Evolutionary conservation across 92 coral and sea anemone genomes (phyloP), one percentile per base, ranked within the genome.

Genomic region (Montipora capitata): DNA sequence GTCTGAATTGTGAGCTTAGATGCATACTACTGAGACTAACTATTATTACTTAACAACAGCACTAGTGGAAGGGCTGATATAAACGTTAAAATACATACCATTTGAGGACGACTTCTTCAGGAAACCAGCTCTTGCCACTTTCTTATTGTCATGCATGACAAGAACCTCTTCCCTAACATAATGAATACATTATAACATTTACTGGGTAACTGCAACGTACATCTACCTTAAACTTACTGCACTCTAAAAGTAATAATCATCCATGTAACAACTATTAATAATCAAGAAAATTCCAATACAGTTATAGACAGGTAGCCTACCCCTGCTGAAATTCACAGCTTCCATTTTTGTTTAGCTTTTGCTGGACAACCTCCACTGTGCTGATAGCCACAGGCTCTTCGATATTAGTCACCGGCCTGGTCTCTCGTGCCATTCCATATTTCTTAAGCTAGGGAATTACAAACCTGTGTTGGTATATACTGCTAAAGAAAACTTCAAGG

Each of bases 31-130:
- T 42, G n/a, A n/a, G 68, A 63, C 76, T 82, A 39, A 58, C 42
- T 82, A 39, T 82, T 82, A 2, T 58, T 58, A 68, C 69, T 78
- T 82, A 82, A 69, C n/a, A n/a, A n/a, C n/a, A n/a, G n/a, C n/a
- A n/a, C n/a, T n/a, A n/a, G n/a, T n/a, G 75, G 40, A 69, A 69
- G 75, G 75, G 48, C 75, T 69, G 48, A 39, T 69, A 69, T 69
- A 69, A 69, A 65, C 71, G 17, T 65, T 11, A 66, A 66, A 66
- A 66, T 68, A 41, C 49, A 17, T 68, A 68, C 74, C 42, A 68
- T 68, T 68, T 68, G 74, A 17, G 5, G 74, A 68, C 15, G 74
- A 68, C 74, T 3, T 3, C 74, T 68, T 68, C 40, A 39, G 74
- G 74, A 68, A 68, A 20, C 74, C 74, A 68, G 74, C 74, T 20